Evolutionary conservation across 2,888 invertebrate genomes (phyloP), one percentile per base, ranked within the genome.

Genomic region (Iselma pallidipennis): DNA sequence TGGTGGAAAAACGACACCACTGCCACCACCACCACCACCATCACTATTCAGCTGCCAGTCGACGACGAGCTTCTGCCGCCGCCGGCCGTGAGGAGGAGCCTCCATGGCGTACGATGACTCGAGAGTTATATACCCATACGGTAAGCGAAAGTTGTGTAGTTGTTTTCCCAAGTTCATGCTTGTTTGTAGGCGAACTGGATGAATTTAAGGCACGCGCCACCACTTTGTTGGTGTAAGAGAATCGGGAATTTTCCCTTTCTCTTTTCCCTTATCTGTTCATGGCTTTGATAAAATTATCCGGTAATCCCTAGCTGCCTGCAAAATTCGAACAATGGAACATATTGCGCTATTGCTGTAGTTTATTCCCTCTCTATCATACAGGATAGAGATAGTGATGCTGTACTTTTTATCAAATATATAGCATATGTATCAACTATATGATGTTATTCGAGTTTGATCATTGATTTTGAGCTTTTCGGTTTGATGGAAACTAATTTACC

Each of bases 81-180:
- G 49, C 14, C 48, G 52, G 14, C 55, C 16, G 28, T 48, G 45
- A 57, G 45, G 42, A 19, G 37, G 33, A 37, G 57, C 19, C 53
- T 49, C 37, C 23, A 57, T 59, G 57, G 50, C 55, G 50, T 63
- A 67, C 63, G 45, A 79, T 80, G 80, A 77, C 78, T 55, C 74
- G 78, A 60, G 76, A 78, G 71, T 73, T 78, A 49, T 78, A 77
- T 69, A 74, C 78, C 60, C 78, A 77, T 71, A 79, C 78, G 72
- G 80, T 79, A 70, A 75, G 76, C 62, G 54, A 50, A 14, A 54
- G 57, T 29, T 51, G 49, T 50, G 19, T 60, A 31, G 26, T 49
- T 16, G 31, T 42, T 23, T 59, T 25, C 7, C 29, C 25, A 19
- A 29, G 28, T 51, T 50, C 12, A 14, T 48, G 42, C 45, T 52